A percentile compares a stretch with the other conserved stretches of the same genome.
Evolutionary conservation across 1,140 invertebrate species (phyloP).

Genomic region (Acromyrmex echinatior): DNA sequence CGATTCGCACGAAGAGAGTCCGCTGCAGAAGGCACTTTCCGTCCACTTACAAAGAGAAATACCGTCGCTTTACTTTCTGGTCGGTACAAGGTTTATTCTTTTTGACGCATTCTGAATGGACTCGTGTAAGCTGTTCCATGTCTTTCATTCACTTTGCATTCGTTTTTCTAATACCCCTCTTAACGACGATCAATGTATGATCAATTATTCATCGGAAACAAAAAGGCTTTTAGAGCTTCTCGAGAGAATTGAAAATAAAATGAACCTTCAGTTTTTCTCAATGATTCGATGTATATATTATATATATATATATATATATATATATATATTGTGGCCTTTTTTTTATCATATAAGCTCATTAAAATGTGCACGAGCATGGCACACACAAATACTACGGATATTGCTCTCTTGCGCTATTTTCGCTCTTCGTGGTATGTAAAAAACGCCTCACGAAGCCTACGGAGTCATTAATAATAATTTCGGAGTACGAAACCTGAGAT

Average conservation of each 20-base stretch:
- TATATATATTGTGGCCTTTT: not conserved
- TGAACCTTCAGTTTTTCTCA: constrained; percentile 9
- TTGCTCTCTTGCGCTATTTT: constrained; percentile 46
- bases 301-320: not conserved
- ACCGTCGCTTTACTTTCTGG: constrained; percentile 50
- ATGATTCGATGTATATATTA: constrained; percentile 12
- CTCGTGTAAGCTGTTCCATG: not conserved
- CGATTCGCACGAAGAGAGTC: constrained; percentile 37
- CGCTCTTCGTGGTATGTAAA: constrained; percentile 23
- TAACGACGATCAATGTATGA: constrained; percentile 35
- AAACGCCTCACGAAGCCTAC: not conserved
- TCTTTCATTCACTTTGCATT: constrained; percentile 34
- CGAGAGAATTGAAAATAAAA: constrained; percentile 36
- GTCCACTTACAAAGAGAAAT: constrained; percentile 63
- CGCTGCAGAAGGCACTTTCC: constrained; percentile 56
- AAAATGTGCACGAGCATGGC: constrained; percentile 41
- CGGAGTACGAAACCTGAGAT: constrained; percentile 14
- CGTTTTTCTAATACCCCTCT: constrained; percentile 31
- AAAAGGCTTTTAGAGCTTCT: constrained; percentile 57
- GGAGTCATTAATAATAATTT: constrained; percentile 60
- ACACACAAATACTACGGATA: constrained; percentile 30
- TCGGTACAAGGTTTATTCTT: constrained; percentile 32
- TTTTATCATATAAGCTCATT: constrained; percentile 51
- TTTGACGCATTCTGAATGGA: constrained; percentile 24
- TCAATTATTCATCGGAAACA: constrained; percentile 48